Percentiles rank a stretch among this genome's conserved stretches.
Evolutionary conservation across 2,888 invertebrate species (phyloP).

Genomic region (Latrodectus elegans): DNA sequence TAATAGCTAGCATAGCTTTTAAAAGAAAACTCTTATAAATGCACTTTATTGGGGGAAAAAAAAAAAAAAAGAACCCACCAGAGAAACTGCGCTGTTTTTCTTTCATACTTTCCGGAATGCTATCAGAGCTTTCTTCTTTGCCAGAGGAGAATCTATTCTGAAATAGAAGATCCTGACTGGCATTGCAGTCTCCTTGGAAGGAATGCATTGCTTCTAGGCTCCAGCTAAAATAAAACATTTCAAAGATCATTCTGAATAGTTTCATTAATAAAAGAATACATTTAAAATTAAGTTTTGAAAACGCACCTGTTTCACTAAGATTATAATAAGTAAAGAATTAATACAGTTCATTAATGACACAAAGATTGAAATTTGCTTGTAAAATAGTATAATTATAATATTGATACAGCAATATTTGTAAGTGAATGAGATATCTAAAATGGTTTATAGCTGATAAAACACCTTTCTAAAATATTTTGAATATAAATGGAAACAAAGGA

Average conservation of each 20-base stretch:
- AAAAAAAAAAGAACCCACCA: constrained; percentile 35
- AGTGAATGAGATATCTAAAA: too few relatives aligned
- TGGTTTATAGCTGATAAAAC: background rate
- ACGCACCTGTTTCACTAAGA: too few relatives aligned
- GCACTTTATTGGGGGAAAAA: too few relatives aligned
- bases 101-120: constrained; percentile 51
- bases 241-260: background rate
- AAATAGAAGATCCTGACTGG: constrained; percentile 74
- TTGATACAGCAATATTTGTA: too few relatives aligned
- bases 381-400: too few relatives aligned
- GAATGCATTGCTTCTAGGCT: constrained; percentile 88
- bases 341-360: too few relatives aligned
- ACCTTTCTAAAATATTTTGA: background rate
- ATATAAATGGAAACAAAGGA: background rate
- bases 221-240: constrained; percentile 77
- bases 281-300: too few relatives aligned
- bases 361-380: too few relatives aligned
- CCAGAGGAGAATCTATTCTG: constrained; percentile 38
- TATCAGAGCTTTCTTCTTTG: constrained; percentile 58
- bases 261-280: too few relatives aligned
- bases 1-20: too few relatives aligned
- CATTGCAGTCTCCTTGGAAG: constrained; percentile 79
- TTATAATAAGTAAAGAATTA: too few relatives aligned
- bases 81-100: constrained; percentile 70
- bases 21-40: too few relatives aligned